These are phyloP conservation scores for Ophion ventricosus DNA, from an alignment of 2,888 invertebrate genomes.

Conservation along the genomic window DNA sequence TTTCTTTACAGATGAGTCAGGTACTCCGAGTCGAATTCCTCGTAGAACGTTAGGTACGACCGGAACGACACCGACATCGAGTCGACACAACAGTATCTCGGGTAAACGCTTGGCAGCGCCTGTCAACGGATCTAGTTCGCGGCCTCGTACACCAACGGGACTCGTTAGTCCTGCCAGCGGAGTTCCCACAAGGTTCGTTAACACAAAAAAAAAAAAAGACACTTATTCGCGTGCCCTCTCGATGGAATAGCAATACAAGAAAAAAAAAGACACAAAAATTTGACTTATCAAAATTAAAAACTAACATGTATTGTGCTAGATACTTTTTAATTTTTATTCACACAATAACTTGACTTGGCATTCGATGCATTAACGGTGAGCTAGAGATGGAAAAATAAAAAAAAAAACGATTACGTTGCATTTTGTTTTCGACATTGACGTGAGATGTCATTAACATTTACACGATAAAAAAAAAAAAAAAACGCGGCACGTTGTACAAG, in stretches of 20 bases:
- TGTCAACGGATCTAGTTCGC: conserved; percentile 86
- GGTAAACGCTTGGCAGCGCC: conserved; percentile 86
- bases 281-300: conserved; percentile 52
- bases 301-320: conserved; percentile 66
- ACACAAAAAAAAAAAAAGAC: neutral
- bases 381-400: conserved; percentile 36
- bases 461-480: conserved; percentile 18
- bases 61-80: conserved; percentile 86
- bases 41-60: conserved; percentile 87
- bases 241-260: conserved; percentile 62
- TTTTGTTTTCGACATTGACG: conserved; percentile 57
- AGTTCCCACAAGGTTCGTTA: conserved; percentile 87
- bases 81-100: conserved; percentile 86
- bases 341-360: conserved; percentile 65
- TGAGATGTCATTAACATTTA: conserved; percentile 49
- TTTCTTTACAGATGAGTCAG: conserved; percentile 85
- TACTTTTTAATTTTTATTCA: conserved; percentile 48
- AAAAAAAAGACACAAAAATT: conserved; percentile 44
- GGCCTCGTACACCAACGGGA: conserved; percentile 91
- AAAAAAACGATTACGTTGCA: conserved; percentile 35
- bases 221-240: conserved; percentile 25
- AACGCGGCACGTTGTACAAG: conserved; percentile 7
- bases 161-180: conserved; percentile 89
- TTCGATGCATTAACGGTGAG: conserved; percentile 59
- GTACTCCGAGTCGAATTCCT: conserved; percentile 93